Percentiles rank a stretch among this genome's conserved stretches.
Conservation (phyloP, 2,113 vertebrate genomes). For the Alligator mississippiensis region DNA sequence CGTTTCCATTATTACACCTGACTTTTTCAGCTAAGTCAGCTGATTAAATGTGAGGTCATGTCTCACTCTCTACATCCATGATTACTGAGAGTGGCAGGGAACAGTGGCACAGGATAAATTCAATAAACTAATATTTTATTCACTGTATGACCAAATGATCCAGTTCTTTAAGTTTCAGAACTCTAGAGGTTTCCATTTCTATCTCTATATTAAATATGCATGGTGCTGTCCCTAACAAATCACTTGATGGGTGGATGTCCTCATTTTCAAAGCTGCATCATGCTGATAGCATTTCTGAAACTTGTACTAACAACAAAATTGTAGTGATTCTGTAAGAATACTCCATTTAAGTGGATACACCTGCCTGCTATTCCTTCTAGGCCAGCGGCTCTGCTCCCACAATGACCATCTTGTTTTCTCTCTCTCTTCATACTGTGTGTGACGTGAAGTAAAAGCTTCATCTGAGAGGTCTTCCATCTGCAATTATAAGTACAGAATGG, state of each 20-base stretch:
- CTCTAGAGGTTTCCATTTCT: not conserved
- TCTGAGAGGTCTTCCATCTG: conserved; percentile 85
- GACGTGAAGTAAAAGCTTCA: conserved; percentile 76
- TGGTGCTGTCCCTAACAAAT: not conserved
- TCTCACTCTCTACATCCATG: not conserved
- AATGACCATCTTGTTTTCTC: conserved; percentile 82
- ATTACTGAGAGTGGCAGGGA: not conserved
- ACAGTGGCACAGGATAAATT: not conserved
- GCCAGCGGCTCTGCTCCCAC: conserved; percentile 85
- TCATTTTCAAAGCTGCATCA: not conserved
- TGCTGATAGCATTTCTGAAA: not conserved
- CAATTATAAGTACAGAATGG: conserved; percentile 24
- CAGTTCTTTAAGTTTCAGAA: not conserved
- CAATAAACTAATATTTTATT: not conserved
- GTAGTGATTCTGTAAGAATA: not conserved
- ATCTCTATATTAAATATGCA: not conserved
- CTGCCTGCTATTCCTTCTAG: conserved; percentile 81
- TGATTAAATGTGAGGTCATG: not conserved
- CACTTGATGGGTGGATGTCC: not conserved
- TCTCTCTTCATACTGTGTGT: conserved; percentile 77
- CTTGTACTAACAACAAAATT: not conserved
- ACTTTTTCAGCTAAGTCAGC: not conserved
- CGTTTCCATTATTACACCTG: not conserved
- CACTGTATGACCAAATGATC: rapidly evolving
- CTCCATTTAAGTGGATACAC: conserved; percentile 42